phyloP scores from a whole-genome alignment of 2,113 vertebrate species.

The Butastur rufipennis region DNA sequence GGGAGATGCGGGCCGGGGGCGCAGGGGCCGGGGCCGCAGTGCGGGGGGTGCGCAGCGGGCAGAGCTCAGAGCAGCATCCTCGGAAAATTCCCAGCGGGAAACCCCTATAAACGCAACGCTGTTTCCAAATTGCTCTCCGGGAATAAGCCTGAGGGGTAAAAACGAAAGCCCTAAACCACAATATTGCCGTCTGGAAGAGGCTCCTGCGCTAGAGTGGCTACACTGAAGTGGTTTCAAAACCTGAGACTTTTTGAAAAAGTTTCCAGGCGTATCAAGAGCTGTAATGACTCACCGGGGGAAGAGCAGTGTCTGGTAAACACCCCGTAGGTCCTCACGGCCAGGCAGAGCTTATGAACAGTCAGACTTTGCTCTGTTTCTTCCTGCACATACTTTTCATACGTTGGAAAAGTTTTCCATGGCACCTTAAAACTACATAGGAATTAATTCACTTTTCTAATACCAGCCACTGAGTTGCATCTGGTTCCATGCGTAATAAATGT shows the following conservation, averaged over 20 bases:
- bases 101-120: neutral
- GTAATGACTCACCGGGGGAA: neutral
- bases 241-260: neutral
- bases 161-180: neutral
- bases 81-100: accelerated
- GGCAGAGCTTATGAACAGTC: neutral
- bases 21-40: neutral
- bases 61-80: neutral
- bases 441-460: neutral
- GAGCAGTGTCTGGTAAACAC: too few species aligned
- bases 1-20: neutral
- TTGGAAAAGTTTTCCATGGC: neutral
- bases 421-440: neutral
- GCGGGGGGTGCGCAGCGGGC: neutral
- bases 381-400: accelerated
- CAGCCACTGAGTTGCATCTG: too few species aligned
- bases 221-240: accelerated
- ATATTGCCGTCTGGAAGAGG: neutral
- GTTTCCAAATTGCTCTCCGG: neutral
- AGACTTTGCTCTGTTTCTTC: neutral
- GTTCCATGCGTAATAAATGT: accelerated
- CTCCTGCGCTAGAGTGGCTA: accelerated
- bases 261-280: neutral
- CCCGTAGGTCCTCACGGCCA: neutral
- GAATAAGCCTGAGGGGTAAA: accelerated